A percentile compares a stretch with the other conserved stretches of the same genome.
Conservation (phyloP, 1,140 invertebrate genomes). For the Papilio polyxenes region DNA sequence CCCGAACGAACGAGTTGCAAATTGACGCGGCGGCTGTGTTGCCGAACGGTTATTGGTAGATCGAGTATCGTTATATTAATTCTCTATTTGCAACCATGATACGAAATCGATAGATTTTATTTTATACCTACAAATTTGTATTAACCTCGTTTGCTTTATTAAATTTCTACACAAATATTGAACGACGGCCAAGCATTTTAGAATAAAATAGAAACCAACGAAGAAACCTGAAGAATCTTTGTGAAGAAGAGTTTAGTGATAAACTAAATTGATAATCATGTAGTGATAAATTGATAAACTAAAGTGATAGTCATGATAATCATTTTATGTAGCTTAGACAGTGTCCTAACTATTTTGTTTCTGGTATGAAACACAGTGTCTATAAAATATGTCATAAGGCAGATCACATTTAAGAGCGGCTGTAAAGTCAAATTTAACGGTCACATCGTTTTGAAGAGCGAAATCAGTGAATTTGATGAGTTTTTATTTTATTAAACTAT, state of each 20-base stretch:
- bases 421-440: slow-evolving; percentile 15
- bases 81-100: neutral
- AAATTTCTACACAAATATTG: no score
- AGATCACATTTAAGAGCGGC: slow-evolving; percentile 6
- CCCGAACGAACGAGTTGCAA: slow-evolving; percentile 18
- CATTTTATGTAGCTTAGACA: neutral
- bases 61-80: neutral
- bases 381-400: slow-evolving; percentile 13
- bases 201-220: no score
- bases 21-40: slow-evolving; percentile 16
- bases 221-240: no score
- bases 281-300: no score
- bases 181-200: no score
- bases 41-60: neutral
- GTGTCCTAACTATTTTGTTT: neutral
- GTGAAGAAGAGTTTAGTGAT: no score
- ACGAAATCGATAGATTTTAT: no score
- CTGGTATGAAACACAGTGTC: neutral
- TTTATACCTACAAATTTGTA: no score
- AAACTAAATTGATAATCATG: no score
- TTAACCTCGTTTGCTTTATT: no score
- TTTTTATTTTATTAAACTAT: slow-evolving; percentile 2
- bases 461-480: slow-evolving; percentile 10
- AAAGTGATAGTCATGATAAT: no score
- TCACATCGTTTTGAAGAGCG: neutral